phyloP scores from a whole-genome alignment of 2,113 vertebrate genomes.

The Sphyrna mokarran region DNA sequence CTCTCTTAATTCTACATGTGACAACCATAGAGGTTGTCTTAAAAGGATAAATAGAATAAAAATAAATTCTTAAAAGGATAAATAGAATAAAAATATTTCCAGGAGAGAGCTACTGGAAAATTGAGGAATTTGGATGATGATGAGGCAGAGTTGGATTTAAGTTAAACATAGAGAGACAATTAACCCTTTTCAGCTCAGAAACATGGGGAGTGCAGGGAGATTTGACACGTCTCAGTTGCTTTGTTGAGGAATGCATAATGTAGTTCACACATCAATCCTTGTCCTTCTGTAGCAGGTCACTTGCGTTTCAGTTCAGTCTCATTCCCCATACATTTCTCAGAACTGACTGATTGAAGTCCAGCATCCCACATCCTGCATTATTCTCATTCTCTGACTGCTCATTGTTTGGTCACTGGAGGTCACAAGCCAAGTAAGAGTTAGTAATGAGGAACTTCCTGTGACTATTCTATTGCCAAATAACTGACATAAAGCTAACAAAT shows the following conservation, averaged over 20 bases:
- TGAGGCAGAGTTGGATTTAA: neutral
- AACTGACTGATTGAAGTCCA: neutral
- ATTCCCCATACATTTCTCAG: neutral
- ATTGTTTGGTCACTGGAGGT: neutral
- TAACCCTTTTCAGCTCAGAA: neutral
- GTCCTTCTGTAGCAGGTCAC: neutral
- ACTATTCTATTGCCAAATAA: neutral
- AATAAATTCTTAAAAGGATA: neutral
- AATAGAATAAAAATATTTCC: neutral
- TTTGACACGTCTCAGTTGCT: neutral
- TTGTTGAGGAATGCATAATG: neutral
- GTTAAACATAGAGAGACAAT: neutral
- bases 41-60: neutral
- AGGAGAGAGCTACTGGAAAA: neutral
- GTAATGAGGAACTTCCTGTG: neutral
- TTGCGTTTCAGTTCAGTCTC: neutral
- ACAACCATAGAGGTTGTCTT: too few species aligned
- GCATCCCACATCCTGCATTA: neutral
- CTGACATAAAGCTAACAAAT: neutral
- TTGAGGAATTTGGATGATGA: neutral
- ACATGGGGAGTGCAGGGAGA: neutral
- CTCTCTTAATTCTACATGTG: too few species aligned
- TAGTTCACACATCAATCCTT: neutral
- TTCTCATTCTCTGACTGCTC: neutral
- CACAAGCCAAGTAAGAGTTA: neutral